Percentiles rank a stretch among this genome's conserved stretches.
These are phyloP conservation scores for Notiomystis cincta DNA, from an alignment of 2,113 vertebrate genomes.

Conservation along the genomic window DNA sequence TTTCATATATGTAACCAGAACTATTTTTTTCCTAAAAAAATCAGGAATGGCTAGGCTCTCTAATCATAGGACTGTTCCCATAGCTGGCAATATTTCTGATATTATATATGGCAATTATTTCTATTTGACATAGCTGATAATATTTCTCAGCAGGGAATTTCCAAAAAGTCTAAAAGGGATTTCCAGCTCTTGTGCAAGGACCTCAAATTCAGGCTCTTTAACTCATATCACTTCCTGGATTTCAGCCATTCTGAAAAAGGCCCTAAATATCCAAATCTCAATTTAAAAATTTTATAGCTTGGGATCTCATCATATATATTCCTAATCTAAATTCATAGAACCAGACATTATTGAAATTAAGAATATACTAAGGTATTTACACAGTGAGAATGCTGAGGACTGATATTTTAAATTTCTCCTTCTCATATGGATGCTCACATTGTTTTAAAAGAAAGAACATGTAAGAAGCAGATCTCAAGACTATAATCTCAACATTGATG, in stretches of 20 bases:
- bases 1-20: not conserved
- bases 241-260: not conserved
- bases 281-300: not conserved
- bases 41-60: not conserved
- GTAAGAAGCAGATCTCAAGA: not conserved
- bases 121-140: not conserved
- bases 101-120: not conserved
- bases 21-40: not conserved
- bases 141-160: not conserved
- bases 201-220: not conserved
- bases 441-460: not conserved
- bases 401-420: not conserved
- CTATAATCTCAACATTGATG: not conserved
- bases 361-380: not conserved
- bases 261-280: not conserved
- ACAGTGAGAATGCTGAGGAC: not conserved
- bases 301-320: not conserved
- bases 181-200: not conserved
- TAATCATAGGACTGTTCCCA: not conserved
- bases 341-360: not conserved
- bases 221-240: not conserved
- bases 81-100: not conserved
- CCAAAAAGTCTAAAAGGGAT: not conserved
- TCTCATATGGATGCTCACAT: not conserved
- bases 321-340: not conserved